phyloP scores from a whole-genome alignment of 2,888 invertebrate genomes.

The Anoplius nigerrimus region DNA sequence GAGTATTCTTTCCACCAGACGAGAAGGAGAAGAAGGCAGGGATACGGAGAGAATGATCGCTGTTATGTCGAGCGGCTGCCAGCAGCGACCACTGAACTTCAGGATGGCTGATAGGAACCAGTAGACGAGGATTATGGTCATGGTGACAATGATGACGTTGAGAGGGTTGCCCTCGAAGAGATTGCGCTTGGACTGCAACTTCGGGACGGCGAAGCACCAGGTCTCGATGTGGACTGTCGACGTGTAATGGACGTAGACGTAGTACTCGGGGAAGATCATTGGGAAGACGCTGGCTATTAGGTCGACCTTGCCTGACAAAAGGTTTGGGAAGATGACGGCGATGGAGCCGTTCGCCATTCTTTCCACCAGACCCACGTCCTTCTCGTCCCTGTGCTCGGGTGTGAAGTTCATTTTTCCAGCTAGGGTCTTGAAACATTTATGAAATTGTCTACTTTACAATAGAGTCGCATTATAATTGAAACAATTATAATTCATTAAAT shows the following conservation, averaged over 20 bases:
- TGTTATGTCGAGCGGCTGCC: not conserved
- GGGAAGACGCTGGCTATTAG: not conserved
- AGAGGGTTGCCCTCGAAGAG: not conserved
- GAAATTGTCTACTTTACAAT: too few relatives aligned
- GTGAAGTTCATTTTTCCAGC: conserved; percentile 17
- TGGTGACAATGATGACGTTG: not conserved
- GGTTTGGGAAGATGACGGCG: not conserved
- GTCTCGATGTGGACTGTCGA: not conserved
- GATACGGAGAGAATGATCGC: conserved; percentile 9
- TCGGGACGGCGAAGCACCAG: conserved; percentile 18
- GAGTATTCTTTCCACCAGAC: conserved; percentile 7
- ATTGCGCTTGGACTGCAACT: not conserved
- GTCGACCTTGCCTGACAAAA: conserved; percentile 4
- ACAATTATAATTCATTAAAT: too few relatives aligned
- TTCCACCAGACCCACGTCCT: not conserved
- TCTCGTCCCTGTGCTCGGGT: not conserved
- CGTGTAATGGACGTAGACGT: not conserved
- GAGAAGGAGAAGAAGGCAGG: not conserved
- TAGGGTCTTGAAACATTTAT: not conserved
- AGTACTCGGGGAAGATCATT: not conserved
- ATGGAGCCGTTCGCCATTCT: not conserved
- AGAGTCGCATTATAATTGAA: too few relatives aligned
- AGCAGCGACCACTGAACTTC: not conserved
- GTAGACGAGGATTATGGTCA: conserved; percentile 11
- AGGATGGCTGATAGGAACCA: conserved; percentile 13